Base-by-base conservation (phyloP, 2,888 invertebrate genomes). In the Drosophila buzzatii region DNA sequence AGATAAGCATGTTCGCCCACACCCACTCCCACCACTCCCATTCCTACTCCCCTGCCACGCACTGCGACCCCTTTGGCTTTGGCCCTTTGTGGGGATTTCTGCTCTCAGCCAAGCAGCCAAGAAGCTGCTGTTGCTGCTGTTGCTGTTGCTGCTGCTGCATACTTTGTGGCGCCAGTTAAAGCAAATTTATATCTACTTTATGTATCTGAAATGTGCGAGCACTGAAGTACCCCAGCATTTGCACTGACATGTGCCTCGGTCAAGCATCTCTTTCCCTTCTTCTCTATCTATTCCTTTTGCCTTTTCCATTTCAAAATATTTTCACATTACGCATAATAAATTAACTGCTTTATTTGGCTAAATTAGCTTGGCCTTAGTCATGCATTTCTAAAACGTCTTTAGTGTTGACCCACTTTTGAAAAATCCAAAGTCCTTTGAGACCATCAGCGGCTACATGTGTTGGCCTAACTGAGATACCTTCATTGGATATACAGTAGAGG, bases 151-250 rank as follows among this genome's bases (percentile, higher is more conserved):
- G 33, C 44, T 42, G 35, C 62, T 47, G 57, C 58, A 44, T 57
- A 63, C 58, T 45, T 56, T 62, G 62, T 39, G 74, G 74, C 68
- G 72, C 56, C 74, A 73, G 60, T 73, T 73, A 68, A 74, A 42
- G 42, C 69, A 74, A 73, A 53, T 73, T 74, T 67, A 68, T 74
- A 39, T 27, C 31, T 41, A 45, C 58, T 10, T 45, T 58, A 58
- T 63, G 16, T 18, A 58, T 27, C 62, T 35, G 3, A 33, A 33
- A 56, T 42, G 61, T 23, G 6, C 56, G 31, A 56, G 56, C 56
- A 35, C 60, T 41, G 16, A 37, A 62, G 55, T 70, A 47, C 35
- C 41, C 51, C 3, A 44, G 51, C 51, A 3, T 14, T 37, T 52
- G 42, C 44, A 23, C 42, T 60, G 41, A 49, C 41, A 49, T 61